These are phyloP conservation scores for Danio kyathit DNA, from an alignment of 2,797 vertebrate genomes.

Conservation along the genomic window DNA sequence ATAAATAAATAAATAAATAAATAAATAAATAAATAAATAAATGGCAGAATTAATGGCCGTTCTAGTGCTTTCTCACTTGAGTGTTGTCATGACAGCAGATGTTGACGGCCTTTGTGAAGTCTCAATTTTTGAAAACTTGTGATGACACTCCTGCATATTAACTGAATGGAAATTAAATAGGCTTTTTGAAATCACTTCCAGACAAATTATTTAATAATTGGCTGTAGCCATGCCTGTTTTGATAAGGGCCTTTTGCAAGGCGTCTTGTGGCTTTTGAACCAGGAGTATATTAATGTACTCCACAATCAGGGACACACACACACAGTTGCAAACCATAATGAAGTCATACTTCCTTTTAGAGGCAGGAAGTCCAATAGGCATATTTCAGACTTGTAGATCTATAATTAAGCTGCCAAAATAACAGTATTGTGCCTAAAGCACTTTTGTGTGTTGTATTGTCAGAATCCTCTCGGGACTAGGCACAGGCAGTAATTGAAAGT, in stretches of 20 bases:
- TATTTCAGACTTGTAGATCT: conserved; percentile 9
- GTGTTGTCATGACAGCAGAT: neutral
- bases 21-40: neutral
- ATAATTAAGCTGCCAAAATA: conserved; percentile 20
- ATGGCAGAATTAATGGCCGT: neutral
- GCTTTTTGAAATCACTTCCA: conserved; percentile 22
- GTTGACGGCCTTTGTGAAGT: neutral
- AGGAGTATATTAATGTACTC: neutral
- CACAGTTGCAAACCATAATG: neutral
- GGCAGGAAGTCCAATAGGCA: conserved; percentile 7
- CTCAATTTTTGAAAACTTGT: neutral
- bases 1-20: no score
- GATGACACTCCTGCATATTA: conserved; percentile 19
- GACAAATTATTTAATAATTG: conserved; percentile 21
- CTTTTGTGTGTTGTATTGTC: neutral
- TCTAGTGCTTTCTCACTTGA: neutral
- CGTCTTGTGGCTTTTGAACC: neutral
- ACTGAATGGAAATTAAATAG: conserved; percentile 18
- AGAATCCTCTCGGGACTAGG: neutral
- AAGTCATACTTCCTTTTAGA: conserved; percentile 6
- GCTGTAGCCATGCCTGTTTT: conserved; percentile 20
- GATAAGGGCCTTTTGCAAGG: neutral
- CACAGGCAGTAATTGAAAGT: neutral
- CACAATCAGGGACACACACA: neutral
- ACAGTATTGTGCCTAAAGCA: conserved; percentile 4